Evolutionary conservation across 2,113 vertebrate species (phyloP).

Genomic region (Gallinago media): DNA sequence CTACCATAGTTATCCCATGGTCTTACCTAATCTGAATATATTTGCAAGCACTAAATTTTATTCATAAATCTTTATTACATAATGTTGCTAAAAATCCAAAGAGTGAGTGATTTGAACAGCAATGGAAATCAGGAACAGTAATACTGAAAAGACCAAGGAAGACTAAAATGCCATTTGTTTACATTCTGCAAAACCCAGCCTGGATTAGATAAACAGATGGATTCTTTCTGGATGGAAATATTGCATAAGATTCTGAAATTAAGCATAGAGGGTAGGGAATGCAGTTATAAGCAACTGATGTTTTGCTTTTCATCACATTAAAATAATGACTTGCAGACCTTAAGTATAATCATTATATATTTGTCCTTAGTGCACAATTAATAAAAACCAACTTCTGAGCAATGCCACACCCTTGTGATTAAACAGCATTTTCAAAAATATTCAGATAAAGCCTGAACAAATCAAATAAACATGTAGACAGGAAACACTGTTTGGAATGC

Average conservation of each 20-base stretch:
- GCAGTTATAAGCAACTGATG: slow-evolving; percentile 30
- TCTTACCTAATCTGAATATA: slow-evolving; percentile 24
- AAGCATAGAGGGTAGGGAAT: neutral
- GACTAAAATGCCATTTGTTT: slow-evolving; percentile 71
- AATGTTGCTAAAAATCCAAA: slow-evolving; percentile 28
- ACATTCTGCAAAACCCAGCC: slow-evolving; percentile 53
- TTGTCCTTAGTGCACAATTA: slow-evolving; percentile 39
- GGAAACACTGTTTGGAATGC: slow-evolving; percentile 59
- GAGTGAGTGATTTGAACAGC: slow-evolving; percentile 28
- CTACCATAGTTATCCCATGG: neutral
- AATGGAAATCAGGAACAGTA: slow-evolving; percentile 8
- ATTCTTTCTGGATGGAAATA: slow-evolving; percentile 30
- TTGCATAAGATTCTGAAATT: slow-evolving; percentile 41
- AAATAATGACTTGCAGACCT: slow-evolving; percentile 23
- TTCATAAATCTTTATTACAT: slow-evolving; percentile 31
- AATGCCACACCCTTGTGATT: slow-evolving; percentile 71
- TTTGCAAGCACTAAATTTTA: neutral
- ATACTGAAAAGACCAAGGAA: slow-evolving; percentile 12
- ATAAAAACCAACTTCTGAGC: slow-evolving; percentile 51
- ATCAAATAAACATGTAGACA: slow-evolving; percentile 70
- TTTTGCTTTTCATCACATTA: slow-evolving; percentile 1
- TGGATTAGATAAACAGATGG: slow-evolving; percentile 21
- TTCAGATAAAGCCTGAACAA: slow-evolving; percentile 57
- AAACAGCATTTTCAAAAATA: slow-evolving; percentile 60
- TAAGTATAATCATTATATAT: neutral